Conservation (phyloP, 53 echinoderm and acorn worm genomes). For the Arbacia lixula region DNA sequence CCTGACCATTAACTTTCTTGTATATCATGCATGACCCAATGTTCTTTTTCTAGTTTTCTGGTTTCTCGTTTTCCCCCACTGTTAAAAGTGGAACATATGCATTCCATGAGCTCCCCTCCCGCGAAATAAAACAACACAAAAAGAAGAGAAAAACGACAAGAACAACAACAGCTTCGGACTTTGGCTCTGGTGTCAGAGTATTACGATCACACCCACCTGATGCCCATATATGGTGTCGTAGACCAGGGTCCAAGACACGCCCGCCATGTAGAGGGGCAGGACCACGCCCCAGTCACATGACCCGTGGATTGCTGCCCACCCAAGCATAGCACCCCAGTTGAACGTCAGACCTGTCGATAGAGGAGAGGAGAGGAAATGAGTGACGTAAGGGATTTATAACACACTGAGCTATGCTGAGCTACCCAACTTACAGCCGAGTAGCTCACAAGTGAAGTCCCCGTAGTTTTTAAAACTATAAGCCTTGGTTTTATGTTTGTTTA, state of each 20-base stretch:
- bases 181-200: too few species aligned
- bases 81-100: too few species aligned
- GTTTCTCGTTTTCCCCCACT: too few species aligned
- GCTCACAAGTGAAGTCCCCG: neutral
- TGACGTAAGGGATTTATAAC: neutral
- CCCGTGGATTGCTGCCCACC: constrained; percentile 88
- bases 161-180: too few species aligned
- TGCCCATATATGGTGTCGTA: constrained; percentile 99
- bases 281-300: constrained; percentile 97
- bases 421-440: neutral
- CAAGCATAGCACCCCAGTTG: constrained; percentile 92
- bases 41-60: too few species aligned
- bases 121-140: too few species aligned
- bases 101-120: too few species aligned
- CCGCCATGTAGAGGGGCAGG: constrained; percentile 78
- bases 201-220: constrained; percentile 90
- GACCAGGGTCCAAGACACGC: constrained; percentile 89
- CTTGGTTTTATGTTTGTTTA: too few species aligned
- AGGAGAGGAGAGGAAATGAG: neutral
- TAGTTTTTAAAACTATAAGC: too few species aligned
- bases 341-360: constrained; percentile 71
- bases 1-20: too few species aligned
- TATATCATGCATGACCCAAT: too few species aligned
- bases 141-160: too few species aligned
- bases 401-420: neutral